These are phyloP conservation scores for Thinocorus orbignyianus DNA, from an alignment of 2,113 vertebrate species.

Conservation along the genomic window DNA sequence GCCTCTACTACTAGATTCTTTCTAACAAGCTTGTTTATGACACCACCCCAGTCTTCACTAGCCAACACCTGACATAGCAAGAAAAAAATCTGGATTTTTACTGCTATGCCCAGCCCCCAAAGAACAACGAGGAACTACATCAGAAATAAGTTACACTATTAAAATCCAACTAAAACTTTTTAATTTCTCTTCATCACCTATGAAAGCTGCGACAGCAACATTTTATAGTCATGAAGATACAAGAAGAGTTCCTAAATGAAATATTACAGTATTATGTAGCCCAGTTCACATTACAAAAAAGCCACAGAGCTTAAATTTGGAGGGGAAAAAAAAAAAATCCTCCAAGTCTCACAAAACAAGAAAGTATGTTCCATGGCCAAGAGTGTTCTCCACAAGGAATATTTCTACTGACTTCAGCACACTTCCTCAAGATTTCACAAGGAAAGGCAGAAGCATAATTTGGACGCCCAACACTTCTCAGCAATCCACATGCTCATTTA, in stretches of 20 bases:
- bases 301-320: background rate
- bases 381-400: background rate
- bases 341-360: background rate
- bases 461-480: background rate
- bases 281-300: background rate
- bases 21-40: background rate
- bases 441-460: background rate
- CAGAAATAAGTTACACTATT: background rate
- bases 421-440: background rate
- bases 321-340: background rate
- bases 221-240: background rate
- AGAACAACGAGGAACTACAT: background rate
- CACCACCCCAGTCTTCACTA: background rate
- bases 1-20: background rate
- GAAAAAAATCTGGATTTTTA: background rate
- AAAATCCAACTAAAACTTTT: background rate
- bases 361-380: background rate
- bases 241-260: background rate
- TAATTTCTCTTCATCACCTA: background rate
- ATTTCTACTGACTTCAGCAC: background rate
- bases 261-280: background rate
- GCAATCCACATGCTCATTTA: background rate
- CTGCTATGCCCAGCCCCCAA: background rate
- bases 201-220: accelerated
- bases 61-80: background rate